Evolutionary conservation across 2,113 vertebrate species (phyloP).

Genomic region (Cromileptes altivelis): DNA sequence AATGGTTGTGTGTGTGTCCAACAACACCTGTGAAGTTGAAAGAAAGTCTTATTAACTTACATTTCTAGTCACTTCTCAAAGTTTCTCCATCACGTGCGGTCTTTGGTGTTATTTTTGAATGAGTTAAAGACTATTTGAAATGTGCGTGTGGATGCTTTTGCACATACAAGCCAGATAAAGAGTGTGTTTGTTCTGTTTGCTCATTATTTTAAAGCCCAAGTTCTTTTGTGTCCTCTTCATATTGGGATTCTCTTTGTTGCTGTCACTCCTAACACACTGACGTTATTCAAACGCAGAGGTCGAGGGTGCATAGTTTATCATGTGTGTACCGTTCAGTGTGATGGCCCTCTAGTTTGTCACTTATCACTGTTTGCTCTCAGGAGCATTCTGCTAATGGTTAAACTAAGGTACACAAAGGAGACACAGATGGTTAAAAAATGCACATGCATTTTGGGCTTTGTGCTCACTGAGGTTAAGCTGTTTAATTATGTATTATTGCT

Average conservation of each 20-base stretch:
- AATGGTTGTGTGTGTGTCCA: not conserved
- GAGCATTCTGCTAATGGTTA: slow-evolving; percentile 65
- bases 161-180: not conserved
- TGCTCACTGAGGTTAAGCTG: not conserved
- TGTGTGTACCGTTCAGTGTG: not conserved
- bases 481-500: not conserved
- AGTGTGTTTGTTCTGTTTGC: not conserved
- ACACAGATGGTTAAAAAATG: not conserved
- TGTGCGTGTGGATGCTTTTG: not conserved
- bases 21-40: not conserved
- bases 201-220: not conserved
- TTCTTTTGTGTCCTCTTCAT: not conserved
- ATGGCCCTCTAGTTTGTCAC: slow-evolving; percentile 16
- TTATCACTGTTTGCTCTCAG: slow-evolving; percentile 56
- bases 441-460: not conserved
- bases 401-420: slow-evolving; percentile 43
- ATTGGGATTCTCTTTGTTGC: not conserved
- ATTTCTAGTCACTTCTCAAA: not conserved
- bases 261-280: not conserved
- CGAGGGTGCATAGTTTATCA: not conserved
- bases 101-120: not conserved
- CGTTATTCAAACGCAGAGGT: not conserved
- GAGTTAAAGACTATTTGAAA: not conserved
- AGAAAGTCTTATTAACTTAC: not conserved
- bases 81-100: not conserved